These are phyloP conservation scores for Oceanodroma leucorhoa DNA, from an alignment of 2,797 vertebrate species.

Conservation along the genomic window DNA sequence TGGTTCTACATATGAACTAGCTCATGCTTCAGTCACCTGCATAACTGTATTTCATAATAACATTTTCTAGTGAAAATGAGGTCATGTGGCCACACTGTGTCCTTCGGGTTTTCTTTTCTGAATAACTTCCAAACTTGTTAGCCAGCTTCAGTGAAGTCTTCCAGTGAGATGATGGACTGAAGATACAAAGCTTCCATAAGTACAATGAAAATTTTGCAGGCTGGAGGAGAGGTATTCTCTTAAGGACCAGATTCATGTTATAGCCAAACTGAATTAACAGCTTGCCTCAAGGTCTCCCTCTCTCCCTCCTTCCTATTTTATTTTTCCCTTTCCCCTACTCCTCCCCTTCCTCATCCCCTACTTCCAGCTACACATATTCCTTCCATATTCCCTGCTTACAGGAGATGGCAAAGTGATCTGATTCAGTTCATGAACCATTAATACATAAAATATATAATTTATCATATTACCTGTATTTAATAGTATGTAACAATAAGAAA, in stretches of 20 bases:
- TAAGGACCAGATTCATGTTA: neutral
- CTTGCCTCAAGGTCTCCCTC: neutral
- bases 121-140: neutral
- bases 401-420: neutral
- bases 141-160: neutral
- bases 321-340: neutral
- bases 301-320: neutral
- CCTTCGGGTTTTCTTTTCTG: neutral
- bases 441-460: neutral
- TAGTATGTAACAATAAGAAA: neutral
- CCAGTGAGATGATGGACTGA: neutral
- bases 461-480: neutral
- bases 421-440: neutral
- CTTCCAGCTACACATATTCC: neutral
- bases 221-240: neutral
- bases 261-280: neutral
- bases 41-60: neutral
- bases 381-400: neutral
- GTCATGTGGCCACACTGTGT: neutral
- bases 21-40: neutral
- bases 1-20: neutral
- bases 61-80: neutral
- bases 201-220: neutral
- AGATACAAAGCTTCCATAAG: neutral
- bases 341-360: neutral